Base-by-base conservation (phyloP, 2,888 invertebrate species). In the Diplolepis rosae region DNA sequence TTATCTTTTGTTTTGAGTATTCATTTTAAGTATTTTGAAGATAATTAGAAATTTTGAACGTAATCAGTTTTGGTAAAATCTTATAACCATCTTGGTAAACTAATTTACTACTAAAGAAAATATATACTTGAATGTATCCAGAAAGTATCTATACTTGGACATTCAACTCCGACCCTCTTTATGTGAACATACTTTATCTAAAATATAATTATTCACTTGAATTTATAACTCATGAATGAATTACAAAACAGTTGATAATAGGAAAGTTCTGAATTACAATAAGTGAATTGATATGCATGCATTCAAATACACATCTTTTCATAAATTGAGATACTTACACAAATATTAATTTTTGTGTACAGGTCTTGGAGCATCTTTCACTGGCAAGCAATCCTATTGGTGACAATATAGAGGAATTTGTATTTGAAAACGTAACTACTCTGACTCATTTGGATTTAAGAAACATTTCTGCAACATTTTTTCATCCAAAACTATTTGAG, bases 351-450 rank as follows among this genome's bases (percentile, higher is more conserved):
- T 22, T 35, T 65, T 68, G 22, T 61, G 77, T 80, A 61, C 73
- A 89, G 88, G 69, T 82, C 42, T 73, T 89, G 65, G 82, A 84
- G 30, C 83, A 80, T 68, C 80, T 89, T 2, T 85, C 86, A 4
- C 24, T 89, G 13, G 83, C 87, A 1, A 79, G 82, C 50, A 89
- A 89, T 69, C 88, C 88, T 2, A 80, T 89, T 13, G 71, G 73
- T 13, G 84, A 87, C 9, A 82, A 82, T 1, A 84, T 88, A n/a
- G 87, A 88, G 68, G 83, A 87, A 15, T 81, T 77, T 4, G 84
- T 87, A 0, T 88, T 89, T 61, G 80, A 76, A 76, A 80, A 80
- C 35, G 72, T 87, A 27, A 78, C 66, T n/a, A 56, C 77, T 18
- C 71, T 89, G 1, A 78, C 73, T 13, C 82, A 84, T 28, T 74